Conservation (phyloP, 1,140 invertebrate species). For the Oryzaephilus surinamensis region DNA sequence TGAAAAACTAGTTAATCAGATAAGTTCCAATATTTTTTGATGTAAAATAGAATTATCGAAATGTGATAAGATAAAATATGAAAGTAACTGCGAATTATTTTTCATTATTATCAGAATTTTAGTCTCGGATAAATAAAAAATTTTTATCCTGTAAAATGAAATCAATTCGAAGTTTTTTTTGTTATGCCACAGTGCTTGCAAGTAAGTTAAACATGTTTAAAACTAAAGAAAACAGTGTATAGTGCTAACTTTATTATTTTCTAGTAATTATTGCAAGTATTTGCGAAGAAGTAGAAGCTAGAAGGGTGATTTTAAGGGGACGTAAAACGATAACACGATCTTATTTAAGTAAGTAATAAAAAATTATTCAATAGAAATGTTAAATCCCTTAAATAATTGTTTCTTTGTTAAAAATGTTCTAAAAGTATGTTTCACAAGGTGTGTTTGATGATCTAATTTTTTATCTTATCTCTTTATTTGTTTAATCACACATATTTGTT, state of each 20-base stretch:
- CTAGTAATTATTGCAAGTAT: conserved; percentile 52
- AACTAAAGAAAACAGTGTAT: neutral
- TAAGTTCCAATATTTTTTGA: too few species aligned
- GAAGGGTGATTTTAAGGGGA: conserved; percentile 61
- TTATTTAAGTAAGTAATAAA: conserved; percentile 58
- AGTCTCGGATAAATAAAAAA: too few species aligned
- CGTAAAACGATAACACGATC: conserved; percentile 59
- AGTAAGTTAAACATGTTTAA: neutral
- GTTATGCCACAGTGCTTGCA: neutral
- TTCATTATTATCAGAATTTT: too few species aligned
- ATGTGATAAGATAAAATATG: too few species aligned
- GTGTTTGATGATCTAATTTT: conserved; percentile 10
- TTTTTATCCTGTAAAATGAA: neutral
- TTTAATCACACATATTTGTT: conserved; percentile 1
- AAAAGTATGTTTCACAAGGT: neutral
- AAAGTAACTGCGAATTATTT: too few species aligned
- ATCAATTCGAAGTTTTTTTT: neutral
- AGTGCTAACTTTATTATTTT: conserved; percentile 17
- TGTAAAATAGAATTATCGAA: too few species aligned
- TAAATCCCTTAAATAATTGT: conserved; percentile 1
- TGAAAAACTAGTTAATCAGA: too few species aligned
- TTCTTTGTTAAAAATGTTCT: neutral
- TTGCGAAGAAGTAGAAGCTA: conserved; percentile 55
- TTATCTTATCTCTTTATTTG: neutral
- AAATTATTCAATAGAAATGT: neutral